Conservation (phyloP, 2,888 invertebrate species). For the Polia nebulosa region DNA sequence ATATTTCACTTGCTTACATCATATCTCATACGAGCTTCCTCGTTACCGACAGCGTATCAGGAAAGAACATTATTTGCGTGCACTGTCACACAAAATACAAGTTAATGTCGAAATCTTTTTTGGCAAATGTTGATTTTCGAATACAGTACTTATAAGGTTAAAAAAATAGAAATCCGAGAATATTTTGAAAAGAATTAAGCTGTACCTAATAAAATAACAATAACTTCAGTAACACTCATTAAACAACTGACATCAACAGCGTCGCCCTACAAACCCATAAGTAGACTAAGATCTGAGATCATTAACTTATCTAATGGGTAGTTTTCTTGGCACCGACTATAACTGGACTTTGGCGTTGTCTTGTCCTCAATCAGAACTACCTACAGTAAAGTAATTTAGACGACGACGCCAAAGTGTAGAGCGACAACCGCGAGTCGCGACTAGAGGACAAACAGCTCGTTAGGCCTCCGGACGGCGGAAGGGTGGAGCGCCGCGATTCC, state of each 20-base stretch:
- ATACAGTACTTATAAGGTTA: too few species aligned
- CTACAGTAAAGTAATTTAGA: slow-evolving; percentile 54
- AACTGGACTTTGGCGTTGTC: slow-evolving; percentile 42
- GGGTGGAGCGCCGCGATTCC: slow-evolving; percentile 89
- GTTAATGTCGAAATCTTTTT: slow-evolving; percentile 31
- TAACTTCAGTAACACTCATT: not conserved
- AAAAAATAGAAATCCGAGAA: not conserved
- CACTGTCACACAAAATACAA: slow-evolving; percentile 44
- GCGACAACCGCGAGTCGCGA: slow-evolving; percentile 80
- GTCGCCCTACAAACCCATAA: not conserved
- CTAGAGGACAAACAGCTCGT: slow-evolving; percentile 91
- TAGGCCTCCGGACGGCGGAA: slow-evolving; percentile 86
- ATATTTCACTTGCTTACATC: slow-evolving; percentile 76
- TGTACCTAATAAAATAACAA: not conserved
- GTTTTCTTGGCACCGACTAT: slow-evolving; percentile 31
- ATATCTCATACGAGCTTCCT: slow-evolving; percentile 69
- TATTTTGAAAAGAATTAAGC: not conserved
- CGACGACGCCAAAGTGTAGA: slow-evolving; percentile 62
- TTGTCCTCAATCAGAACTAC: slow-evolving; percentile 55
- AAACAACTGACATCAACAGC: not conserved
- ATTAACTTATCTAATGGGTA: slow-evolving; percentile 30
- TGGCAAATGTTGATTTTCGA: slow-evolving; percentile 19
- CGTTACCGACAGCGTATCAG: slow-evolving; percentile 62
- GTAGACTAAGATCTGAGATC: not conserved
- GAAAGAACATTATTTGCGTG: slow-evolving; percentile 64